A percentile compares a stretch with the other conserved stretches of the same genome.
Evolutionary conservation across 2,888 invertebrate genomes (phyloP).

Genomic region (Stegophylla sp.): DNA sequence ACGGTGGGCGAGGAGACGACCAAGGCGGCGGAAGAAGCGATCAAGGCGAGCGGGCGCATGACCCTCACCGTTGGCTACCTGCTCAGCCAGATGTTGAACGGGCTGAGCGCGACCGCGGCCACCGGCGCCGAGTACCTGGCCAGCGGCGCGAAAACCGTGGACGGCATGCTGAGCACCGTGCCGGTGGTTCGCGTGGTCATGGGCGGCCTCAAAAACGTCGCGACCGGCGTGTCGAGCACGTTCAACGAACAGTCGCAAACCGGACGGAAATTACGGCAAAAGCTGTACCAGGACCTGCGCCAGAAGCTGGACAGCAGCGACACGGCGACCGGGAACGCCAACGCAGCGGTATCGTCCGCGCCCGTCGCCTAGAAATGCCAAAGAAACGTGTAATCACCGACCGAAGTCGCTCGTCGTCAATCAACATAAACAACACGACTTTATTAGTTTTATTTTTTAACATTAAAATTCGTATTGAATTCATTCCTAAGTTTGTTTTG

Average conservation of each 20-base stretch:
- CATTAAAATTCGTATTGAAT: too few relatives aligned
- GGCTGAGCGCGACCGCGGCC: background rate
- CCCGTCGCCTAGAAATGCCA: too few relatives aligned
- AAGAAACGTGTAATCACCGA: too few relatives aligned
- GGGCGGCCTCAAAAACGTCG: background rate
- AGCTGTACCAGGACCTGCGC: background rate
- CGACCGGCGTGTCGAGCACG: background rate
- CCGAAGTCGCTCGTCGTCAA: background rate
- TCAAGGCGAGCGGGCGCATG: background rate
- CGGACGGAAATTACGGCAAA: background rate
- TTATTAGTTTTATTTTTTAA: too few relatives aligned
- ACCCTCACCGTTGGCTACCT: background rate
- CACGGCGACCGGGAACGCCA: background rate
- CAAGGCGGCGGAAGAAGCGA: background rate
- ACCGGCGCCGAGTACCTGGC: background rate
- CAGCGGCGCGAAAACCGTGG: background rate
- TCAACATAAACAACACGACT: background rate
- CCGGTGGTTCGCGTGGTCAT: slow-evolving; percentile 1
- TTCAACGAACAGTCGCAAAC: background rate
- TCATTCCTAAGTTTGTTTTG: too few relatives aligned
- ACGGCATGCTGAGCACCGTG: background rate
- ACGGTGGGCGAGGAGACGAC: background rate
- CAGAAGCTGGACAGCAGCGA: background rate
- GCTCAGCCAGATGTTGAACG: background rate
- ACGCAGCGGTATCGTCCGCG: background rate